These are phyloP conservation scores for Micropoecilia bifurca DNA, from an alignment of 2,797 vertebrate genomes.

Conservation along the genomic window DNA sequence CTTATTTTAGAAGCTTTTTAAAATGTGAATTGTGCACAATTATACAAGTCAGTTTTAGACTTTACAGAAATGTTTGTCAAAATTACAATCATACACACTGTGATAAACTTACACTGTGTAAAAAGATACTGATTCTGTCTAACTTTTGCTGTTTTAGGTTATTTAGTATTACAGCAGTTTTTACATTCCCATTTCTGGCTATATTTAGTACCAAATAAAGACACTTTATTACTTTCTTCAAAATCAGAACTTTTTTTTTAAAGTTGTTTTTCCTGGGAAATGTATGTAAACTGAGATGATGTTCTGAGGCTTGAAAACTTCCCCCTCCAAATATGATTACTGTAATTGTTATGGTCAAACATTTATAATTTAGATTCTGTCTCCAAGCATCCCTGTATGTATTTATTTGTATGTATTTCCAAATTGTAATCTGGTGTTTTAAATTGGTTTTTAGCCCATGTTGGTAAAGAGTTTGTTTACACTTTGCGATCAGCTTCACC, in stretches of 20 bases:
- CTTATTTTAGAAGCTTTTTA: slow-evolving; percentile 25
- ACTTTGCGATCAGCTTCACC: neutral
- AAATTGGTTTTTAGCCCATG: neutral
- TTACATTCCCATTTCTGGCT: neutral
- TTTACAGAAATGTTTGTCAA: slow-evolving; percentile 11
- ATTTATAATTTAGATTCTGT: neutral
- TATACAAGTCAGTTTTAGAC: slow-evolving; percentile 14
- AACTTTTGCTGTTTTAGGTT: neutral
- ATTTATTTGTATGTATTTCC: neutral
- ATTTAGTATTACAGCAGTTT: neutral
- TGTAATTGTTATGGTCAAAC: neutral
- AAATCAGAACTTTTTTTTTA: neutral
- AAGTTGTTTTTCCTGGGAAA: neutral
- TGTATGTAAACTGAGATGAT: neutral
- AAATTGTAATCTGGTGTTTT: neutral
- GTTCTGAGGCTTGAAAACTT: neutral
- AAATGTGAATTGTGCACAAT: slow-evolving; percentile 23
- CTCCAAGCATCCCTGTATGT: neutral
- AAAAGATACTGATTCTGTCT: neutral
- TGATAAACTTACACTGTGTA: neutral
- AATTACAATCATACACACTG: slow-evolving; percentile 27
- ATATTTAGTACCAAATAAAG: neutral
- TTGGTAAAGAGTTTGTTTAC: neutral
- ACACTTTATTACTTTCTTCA: neutral
- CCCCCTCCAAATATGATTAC: neutral